Evolutionary conservation across 2,797 vertebrate species (phyloP), one percentile per base, ranked within the genome.

Genomic region (Pipistrellus kuhlii): DNA sequence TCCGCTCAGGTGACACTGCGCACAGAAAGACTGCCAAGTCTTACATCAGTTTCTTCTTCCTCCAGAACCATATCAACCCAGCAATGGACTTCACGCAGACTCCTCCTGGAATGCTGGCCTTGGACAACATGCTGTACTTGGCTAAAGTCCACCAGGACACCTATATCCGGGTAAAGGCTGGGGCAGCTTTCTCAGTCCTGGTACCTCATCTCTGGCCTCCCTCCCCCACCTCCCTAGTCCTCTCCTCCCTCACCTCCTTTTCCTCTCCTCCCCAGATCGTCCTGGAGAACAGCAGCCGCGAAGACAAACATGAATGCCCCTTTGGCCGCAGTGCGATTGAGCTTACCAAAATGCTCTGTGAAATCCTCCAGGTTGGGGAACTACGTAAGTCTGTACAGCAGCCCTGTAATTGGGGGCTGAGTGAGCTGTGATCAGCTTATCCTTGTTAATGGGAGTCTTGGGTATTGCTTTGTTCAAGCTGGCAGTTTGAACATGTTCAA

Each of bases 81-180:
- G 99, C 99, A 2, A 97, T 99, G 99, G 99, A 99, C 98, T 99
- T 99, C 95, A 99, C 99, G 77, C 99, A 99, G 98, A 99, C 99
- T n/a, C 99, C 99, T 44, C 99, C 99, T 0, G 99, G 99, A 75
- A 99, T 99, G 99, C 97, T 99, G 96, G 99, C 99, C 68, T 97
- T 99, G 97, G 99, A 99, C 98, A 99, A 99, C 98, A 99, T 99
- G 99, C 98, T 99, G 69, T 99, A 99, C 96, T 98, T 99, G 84
- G 99, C 99, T 84, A 99, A 99, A 96, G 98, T 99, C 95, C 99
- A 99, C 95, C 99, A 99, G 98, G 99, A 99, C 95, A 99, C 99
- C 18, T 99, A 99, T 95, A 99, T 99, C 98, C 98, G 99, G 98
- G 99, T 99, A 95, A 95, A 30, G 94, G 72, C 64, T 12, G 94